phyloP scores from a whole-genome alignment of 2,888 invertebrate genomes.

The Tolmerus cingulatus region DNA sequence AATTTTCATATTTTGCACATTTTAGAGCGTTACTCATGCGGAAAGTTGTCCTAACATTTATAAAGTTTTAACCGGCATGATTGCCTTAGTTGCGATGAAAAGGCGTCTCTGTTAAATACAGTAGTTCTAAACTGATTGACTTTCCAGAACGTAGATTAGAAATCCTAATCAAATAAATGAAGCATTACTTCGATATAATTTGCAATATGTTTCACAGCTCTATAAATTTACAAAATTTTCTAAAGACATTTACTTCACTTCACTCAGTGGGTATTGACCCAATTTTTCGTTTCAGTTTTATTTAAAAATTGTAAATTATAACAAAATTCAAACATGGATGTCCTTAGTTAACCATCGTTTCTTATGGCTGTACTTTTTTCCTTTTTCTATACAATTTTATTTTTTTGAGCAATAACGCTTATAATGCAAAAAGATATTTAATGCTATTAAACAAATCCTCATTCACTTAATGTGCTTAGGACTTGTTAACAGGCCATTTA shows the following conservation, averaged over 20 bases:
- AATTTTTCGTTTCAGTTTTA: too few species aligned
- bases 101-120: neutral
- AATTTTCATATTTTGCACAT: conserved; percentile 6
- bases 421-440: neutral
- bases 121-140: neutral
- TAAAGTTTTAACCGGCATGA: neutral
- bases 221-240: too few species aligned
- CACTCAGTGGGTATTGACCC: too few species aligned
- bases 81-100: neutral
- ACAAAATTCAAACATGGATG: too few species aligned
- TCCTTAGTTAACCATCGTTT: too few species aligned
- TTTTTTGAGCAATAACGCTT: neutral
- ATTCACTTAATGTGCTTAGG: neutral
- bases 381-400: too few species aligned
- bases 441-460: neutral
- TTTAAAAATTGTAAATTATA: too few species aligned
- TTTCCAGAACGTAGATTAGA: neutral
- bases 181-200: too few species aligned
- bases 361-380: too few species aligned
- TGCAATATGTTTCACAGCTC: too few species aligned
- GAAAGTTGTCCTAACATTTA: neutral
- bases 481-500: neutral
- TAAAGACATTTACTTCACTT: too few species aligned
- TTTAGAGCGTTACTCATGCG: neutral
- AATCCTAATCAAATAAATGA: too few species aligned